Conservation (phyloP, 2,797 vertebrate genomes). For the Sebastes wilsoni region DNA sequence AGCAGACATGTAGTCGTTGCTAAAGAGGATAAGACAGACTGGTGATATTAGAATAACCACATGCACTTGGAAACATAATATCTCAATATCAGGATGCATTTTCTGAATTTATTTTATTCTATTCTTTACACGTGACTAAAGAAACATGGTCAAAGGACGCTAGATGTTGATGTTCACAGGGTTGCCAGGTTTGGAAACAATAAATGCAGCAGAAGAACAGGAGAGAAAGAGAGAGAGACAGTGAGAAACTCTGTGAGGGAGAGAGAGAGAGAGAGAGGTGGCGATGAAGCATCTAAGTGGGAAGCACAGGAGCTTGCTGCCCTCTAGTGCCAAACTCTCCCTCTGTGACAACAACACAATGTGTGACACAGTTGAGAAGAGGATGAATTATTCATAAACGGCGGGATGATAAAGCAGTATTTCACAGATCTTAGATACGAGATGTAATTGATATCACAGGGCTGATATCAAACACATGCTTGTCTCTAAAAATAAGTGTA, state of each 20-base stretch:
- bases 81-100: background rate
- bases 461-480: constrained; percentile 35
- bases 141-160: background rate
- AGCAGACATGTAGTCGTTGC: background rate
- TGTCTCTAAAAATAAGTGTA: constrained; percentile 26
- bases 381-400: constrained; percentile 64
- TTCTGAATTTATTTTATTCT: background rate
- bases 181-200: background rate
- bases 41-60: background rate
- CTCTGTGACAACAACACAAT: background rate
- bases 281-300: background rate
- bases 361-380: constrained; percentile 19
- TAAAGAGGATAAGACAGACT: background rate
- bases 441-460: constrained; percentile 43
- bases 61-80: background rate
- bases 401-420: constrained; percentile 59
- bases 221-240: background rate
- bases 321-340: constrained; percentile 72
- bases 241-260: background rate
- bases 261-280: background rate
- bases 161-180: background rate
- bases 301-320: constrained; percentile 65
- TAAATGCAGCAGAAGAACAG: background rate
- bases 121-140: background rate
- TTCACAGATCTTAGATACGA: constrained; percentile 56